Conservation (phyloP, 2,113 vertebrate species). For the Blennius ocellaris region DNA sequence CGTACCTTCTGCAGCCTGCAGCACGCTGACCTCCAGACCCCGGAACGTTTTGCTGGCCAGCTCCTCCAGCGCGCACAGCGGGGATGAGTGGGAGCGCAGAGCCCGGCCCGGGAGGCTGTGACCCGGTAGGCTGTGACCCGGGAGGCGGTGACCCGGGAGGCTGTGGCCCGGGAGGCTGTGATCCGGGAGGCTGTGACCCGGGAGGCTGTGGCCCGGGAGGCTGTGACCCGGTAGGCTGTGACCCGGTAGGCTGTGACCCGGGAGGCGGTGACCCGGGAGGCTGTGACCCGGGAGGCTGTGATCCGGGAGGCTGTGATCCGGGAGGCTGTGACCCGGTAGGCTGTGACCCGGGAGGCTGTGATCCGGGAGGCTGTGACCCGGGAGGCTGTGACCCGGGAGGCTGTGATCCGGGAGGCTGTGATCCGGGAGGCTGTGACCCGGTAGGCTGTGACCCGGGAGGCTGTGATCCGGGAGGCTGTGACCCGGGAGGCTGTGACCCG, state of each 20-base stretch:
- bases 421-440: too few relatives aligned
- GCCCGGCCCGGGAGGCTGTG: constrained; percentile 77
- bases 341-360: constrained; percentile 80
- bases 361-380: too few relatives aligned
- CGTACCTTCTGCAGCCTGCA: constrained; percentile 94
- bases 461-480: constrained; percentile 77
- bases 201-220: constrained; percentile 57
- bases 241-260: too few relatives aligned
- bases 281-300: constrained; percentile 80
- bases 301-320: too few relatives aligned
- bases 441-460: too few relatives aligned
- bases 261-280: constrained; percentile 56
- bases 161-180: constrained; percentile 80
- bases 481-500: too few relatives aligned
- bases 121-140: too few relatives aligned
- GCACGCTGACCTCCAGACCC: constrained; percentile 94
- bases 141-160: constrained; percentile 56
- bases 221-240: constrained; percentile 80
- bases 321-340: constrained; percentile 57
- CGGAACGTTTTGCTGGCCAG: constrained; percentile 97
- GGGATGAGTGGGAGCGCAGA: constrained; percentile 91
- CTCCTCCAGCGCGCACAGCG: constrained; percentile 94
- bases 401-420: constrained; percentile 86
- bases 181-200: too few relatives aligned
- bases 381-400: constrained; percentile 57